These are phyloP conservation scores for Crocidura indochinensis DNA, from an alignment of 2,797 vertebrate species.

Conservation along the genomic window DNA sequence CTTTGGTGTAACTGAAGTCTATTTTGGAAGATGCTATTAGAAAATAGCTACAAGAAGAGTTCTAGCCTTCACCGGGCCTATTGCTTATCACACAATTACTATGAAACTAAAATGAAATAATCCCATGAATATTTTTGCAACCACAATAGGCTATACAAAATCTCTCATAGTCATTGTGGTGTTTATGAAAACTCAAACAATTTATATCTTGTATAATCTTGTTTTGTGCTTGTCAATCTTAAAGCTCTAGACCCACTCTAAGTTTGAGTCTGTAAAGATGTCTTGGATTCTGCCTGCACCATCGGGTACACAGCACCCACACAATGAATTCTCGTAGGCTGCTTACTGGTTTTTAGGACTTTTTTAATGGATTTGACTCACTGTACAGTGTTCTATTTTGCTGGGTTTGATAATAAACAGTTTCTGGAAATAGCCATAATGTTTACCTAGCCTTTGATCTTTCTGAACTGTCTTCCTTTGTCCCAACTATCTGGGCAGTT, in stretches of 20 bases:
- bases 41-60: neutral
- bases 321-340: neutral
- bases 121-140: neutral
- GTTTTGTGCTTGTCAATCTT: neutral
- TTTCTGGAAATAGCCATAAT: slow-evolving; percentile 50
- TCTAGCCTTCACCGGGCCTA: neutral
- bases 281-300: neutral
- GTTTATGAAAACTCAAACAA: neutral
- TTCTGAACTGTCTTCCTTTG: slow-evolving; percentile 36
- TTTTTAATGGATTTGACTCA: neutral
- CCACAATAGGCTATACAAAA: neutral
- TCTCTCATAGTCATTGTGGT: neutral
- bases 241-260: neutral
- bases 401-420: slow-evolving; percentile 42
- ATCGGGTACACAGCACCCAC: neutral
- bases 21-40: neutral
- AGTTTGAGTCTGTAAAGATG: neutral
- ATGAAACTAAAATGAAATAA: neutral
- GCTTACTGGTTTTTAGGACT: neutral
- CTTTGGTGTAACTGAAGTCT: no score
- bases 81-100: neutral
- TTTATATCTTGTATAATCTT: neutral
- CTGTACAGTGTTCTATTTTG: neutral
- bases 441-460: slow-evolving; percentile 34
- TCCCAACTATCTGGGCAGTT: slow-evolving; percentile 54